Evolutionary conservation across 2,113 vertebrate genomes (phyloP).

Genomic region (Anarrhichthys ocellatus): DNA sequence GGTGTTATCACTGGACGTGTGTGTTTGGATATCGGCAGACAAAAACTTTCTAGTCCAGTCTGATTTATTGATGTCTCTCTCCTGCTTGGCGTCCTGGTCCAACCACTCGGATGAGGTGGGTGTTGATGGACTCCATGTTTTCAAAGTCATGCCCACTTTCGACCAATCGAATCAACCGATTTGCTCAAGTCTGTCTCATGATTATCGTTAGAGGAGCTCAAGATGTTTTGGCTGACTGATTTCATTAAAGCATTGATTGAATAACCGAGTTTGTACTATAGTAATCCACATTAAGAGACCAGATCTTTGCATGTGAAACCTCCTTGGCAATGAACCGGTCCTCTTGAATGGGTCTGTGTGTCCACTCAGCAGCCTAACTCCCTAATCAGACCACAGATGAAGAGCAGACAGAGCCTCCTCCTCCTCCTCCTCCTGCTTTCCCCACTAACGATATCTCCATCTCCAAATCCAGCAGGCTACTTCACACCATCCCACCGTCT

Average conservation of each 20-base stretch:
- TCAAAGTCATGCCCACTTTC: neutral
- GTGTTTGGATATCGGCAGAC: neutral
- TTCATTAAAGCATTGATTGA: neutral
- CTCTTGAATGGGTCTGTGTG: slow-evolving; percentile 27
- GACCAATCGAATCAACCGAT: too few relatives aligned
- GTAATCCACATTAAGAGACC: neutral
- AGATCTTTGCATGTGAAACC: neutral
- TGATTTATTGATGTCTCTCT: neutral
- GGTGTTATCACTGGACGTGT: neutral
- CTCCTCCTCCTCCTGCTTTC: neutral
- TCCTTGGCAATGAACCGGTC: neutral
- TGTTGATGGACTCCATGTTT: neutral
- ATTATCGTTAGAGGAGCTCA: neutral
- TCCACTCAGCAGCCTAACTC: slow-evolving; percentile 32
- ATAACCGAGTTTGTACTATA: neutral
- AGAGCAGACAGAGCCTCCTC: slow-evolving; percentile 16
- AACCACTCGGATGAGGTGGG: neutral
- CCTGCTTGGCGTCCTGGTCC: neutral
- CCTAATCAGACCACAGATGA: slow-evolving; percentile 50
- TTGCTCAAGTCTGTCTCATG: neutral
- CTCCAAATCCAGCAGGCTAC: slow-evolving; percentile 38
- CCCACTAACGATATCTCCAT: slow-evolving; percentile 29
- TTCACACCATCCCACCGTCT: slow-evolving; percentile 44
- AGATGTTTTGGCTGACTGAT: neutral
- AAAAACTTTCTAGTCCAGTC: neutral